Base-by-base conservation (phyloP, 2,888 invertebrate genomes). In the Octodonta nipae region DNA sequence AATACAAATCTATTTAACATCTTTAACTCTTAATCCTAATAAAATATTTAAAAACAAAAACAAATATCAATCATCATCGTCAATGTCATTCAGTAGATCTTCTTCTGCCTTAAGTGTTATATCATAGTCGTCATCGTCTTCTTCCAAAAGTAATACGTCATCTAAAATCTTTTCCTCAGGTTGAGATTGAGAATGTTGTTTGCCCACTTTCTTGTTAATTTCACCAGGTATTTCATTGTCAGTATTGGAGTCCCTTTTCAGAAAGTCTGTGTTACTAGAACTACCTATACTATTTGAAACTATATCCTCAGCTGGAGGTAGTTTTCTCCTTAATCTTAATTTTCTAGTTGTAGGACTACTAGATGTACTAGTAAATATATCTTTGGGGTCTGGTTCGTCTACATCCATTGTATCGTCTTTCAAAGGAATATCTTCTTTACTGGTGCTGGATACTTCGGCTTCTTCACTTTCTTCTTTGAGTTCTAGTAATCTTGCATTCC, bases 41-140 rank as follows among this genome's bases (percentile, higher is more conserved):
- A n/a, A n/a, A n/a, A n/a, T n/a, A n/a, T n/a, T n/a, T n/a, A n/a
- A n/a, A n/a, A n/a, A n/a, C n/a, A n/a, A n/a, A n/a, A n/a, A n/a
- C n/a, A n/a, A n/a, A n/a, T n/a, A n/a, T n/a, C n/a, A n/a, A n/a
- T n/a, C n/a, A n/a, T n/a, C n/a, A 22, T 22, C 22, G 22, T 64
- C 63, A 32, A 63, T 60, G 40, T 63, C 61, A 41, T 61, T 58
- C 35, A 64, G 49, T 34, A 64, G 53, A 37, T 61, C 61, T 29
- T 63, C 61, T 43, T 60, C 61, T 2, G 51, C 53, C 40, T 52
- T 54, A 13, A 54, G 41, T 43, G 44, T 49, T 24, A 55, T 50
- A 33, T 48, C 47, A 5, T 44, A 36, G 32, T 44, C 45, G 30
- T 54, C 52, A 27, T 58, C 58, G 15, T 57, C 56, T 17, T 58